Percentiles rank a stretch among this genome's conserved stretches.
Conservation (phyloP, 2,797 vertebrate species). For the Mus spretus region DNA sequence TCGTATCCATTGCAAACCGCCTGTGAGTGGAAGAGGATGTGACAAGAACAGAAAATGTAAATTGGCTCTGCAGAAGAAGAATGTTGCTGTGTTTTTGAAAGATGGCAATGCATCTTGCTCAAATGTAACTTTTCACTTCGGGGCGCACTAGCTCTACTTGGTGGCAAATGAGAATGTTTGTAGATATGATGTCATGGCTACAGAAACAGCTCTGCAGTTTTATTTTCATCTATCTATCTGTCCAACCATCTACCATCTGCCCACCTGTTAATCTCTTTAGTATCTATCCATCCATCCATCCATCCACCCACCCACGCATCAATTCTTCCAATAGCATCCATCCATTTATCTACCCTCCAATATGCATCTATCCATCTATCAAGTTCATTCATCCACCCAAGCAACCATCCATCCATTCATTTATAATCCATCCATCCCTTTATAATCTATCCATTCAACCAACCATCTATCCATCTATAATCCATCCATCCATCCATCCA, state of each 20-base stretch:
- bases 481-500: background rate
- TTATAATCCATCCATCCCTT: background rate
- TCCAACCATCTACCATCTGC: background rate
- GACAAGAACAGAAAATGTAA: conserved; percentile 72
- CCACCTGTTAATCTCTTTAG: background rate
- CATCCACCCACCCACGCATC: background rate
- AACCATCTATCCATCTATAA: background rate
- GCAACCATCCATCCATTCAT: no score
- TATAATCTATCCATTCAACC: background rate
- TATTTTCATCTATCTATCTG: background rate
- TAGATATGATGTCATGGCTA: background rate
- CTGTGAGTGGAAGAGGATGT: conserved; percentile 63
- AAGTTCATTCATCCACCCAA: background rate
- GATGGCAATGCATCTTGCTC: conserved; percentile 34
- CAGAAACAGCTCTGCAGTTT: conserved; percentile 36
- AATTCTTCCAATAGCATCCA: no score
- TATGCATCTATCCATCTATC: background rate
- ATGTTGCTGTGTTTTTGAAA: background rate
- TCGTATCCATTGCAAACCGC: conserved; percentile 64
- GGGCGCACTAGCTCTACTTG: background rate
- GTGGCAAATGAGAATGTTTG: background rate
- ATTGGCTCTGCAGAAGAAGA: conserved; percentile 62
- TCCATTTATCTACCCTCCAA: background rate
- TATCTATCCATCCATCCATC: background rate
- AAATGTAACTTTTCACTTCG: conserved; percentile 33